Base-by-base conservation (phyloP, 2,797 vertebrate species). In the Setipinna tenuifilis region DNA sequence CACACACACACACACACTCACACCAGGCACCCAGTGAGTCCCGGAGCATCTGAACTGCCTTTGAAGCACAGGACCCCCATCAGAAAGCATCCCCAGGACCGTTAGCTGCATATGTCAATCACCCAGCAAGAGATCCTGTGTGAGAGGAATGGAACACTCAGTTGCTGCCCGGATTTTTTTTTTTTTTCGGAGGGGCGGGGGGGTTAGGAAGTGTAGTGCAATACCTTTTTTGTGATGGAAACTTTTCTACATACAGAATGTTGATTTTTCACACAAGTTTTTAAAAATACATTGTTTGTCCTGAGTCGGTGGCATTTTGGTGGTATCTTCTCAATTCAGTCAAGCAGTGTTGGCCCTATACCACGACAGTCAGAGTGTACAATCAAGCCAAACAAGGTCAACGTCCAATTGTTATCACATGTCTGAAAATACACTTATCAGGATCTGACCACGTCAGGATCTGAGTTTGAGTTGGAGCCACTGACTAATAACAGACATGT, bases 111-210 rank as follows among this genome's bases (percentile, higher is more conserved):
- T 57, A 48, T 85, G 87, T 86, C 87, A 85, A 83, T 88, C 87
- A 86, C 35, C 41, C 41, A 35, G 17, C 68, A 48, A 80, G 58
- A 83, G 83, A 81, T 78, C 12, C 21, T 7, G 46, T 57, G 65
- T 88, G 78, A 84, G 87, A 86, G 82, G 85, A 68, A 44, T 89
- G 94, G 94, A 95, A 94, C 94, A 92, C 92, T 78, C 71, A 41
- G 31, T 78, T 35, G 31, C 58, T 59, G 6, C 17, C 58, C 58
- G 21, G 58, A 21, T 59, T 11, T 59, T 59, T 59, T 54, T 54
- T 50, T 50, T 4, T 16, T 9, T 7, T 14, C 11, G 57, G 17
- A 17, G 9, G 12, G 2, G 57, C 10, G 17, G 58, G 16, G 58
- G 58, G 58, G 58, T 35, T 10, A 23, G n/a, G 9, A n/a, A 23